Evolutionary conservation across 2,888 invertebrate species (phyloP), one percentile per base, ranked within the genome.

Genomic region (Platerodrilus igneus): DNA sequence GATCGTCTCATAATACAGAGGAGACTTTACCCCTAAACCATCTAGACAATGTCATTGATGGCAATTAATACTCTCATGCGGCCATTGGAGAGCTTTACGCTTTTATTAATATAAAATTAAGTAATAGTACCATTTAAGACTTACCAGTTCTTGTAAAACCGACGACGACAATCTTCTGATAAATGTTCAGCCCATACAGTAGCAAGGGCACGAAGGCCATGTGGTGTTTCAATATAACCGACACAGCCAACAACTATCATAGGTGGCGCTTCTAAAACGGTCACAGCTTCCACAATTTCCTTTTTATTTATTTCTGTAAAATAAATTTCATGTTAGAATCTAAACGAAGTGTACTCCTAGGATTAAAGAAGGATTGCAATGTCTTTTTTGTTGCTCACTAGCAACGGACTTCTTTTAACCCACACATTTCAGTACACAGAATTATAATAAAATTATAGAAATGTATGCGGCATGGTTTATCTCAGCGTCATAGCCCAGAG

Each of bases 111-210:
- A 50, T 22, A 4, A 30, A 29, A 13, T 36, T 15, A 37, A 15
- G 11, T 15, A 33, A 22, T 9, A 14, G 4, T 2, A 26, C 3
- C 14, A 25, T 11, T 37, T 37, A 17, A 19, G 50, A 68, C 74
- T 74, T 79, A 99, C 99, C 99, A 99, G 76, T 99, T 99, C 79
- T 97, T 99, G 79, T 99, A 99, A 80, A 99, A 97, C 56, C 99
- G 84, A 65, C 99, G 86, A 59, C 91, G 85, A 71, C 96, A 97
- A 66, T 99, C 99, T 69, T 99, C 99, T 25, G 93, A 91, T 67
- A 99, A 80, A 78, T 99, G 99, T 71, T 97, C 96, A 31, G 99
- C 96, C 90, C 94, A 99, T 34, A 99, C 84, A 36, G 96, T 95
- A 53, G 93, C 90, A 52, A 99, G 77, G 34, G 93, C 88, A 42